Evolutionary conservation across 1,140 invertebrate species (phyloP).

Genomic region (Eumaeus atala): DNA sequence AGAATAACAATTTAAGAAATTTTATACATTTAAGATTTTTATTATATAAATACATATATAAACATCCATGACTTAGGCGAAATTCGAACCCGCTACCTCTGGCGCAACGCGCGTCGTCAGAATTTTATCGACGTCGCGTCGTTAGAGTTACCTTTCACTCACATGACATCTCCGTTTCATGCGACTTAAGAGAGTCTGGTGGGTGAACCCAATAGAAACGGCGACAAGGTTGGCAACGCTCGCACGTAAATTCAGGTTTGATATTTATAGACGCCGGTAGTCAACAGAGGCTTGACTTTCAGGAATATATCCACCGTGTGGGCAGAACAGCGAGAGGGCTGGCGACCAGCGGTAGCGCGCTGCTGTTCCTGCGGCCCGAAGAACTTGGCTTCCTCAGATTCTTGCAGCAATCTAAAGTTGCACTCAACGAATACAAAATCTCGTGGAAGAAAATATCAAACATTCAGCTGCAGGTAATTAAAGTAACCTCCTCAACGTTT

Average conservation of each 20-base stretch:
- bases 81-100: too few species aligned
- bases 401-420: slow-evolving; percentile 94
- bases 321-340: slow-evolving; percentile 96
- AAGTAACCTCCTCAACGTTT: neutral
- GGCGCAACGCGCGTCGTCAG: too few species aligned
- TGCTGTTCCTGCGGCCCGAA: slow-evolving; percentile 94
- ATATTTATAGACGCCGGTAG: neutral
- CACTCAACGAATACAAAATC: slow-evolving; percentile 97
- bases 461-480: slow-evolving; percentile 90
- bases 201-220: too few species aligned
- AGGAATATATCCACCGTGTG: slow-evolving; percentile 93
- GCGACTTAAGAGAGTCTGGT: too few species aligned
- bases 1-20: too few species aligned
- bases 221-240: too few species aligned
- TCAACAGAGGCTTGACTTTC: slow-evolving; percentile 11
- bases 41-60: too few species aligned
- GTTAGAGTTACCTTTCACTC: too few species aligned
- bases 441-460: slow-evolving; percentile 97
- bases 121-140: too few species aligned
- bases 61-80: too few species aligned
- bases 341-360: slow-evolving; percentile 90
- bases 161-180: too few species aligned
- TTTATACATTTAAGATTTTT: too few species aligned
- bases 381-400: slow-evolving; percentile 97
- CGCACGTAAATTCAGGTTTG: neutral